Percentiles rank a stretch among this genome's conserved stretches.
These are phyloP conservation scores for Lochmaea crataegi DNA, from an alignment of 2,888 invertebrate species.

Conservation along the genomic window DNA sequence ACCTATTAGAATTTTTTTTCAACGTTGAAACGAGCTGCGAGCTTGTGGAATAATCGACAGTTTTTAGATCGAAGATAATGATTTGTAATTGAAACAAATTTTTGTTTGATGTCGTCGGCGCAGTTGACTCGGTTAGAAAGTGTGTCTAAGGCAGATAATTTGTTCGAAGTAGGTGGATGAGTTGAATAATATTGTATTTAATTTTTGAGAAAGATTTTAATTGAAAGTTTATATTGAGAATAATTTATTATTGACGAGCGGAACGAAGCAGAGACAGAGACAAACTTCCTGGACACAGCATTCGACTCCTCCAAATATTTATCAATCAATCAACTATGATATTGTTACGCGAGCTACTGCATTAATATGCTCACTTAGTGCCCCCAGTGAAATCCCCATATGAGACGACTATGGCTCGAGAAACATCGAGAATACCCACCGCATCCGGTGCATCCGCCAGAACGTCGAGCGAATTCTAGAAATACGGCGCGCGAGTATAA, in stretches of 20 bases:
- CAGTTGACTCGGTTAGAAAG: neutral
- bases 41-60: constrained; percentile 38
- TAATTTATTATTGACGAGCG: neutral
- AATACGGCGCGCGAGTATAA: too few relatives aligned
- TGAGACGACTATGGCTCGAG: too few relatives aligned
- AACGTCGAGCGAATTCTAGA: too few relatives aligned
- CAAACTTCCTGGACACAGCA: too few relatives aligned
- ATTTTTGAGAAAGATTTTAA: neutral
- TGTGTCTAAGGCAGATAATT: neutral
- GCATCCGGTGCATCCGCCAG: too few relatives aligned
- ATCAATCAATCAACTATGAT: too few relatives aligned
- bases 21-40: constrained; percentile 24
- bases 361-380: too few relatives aligned
- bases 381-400: too few relatives aligned
- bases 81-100: constrained; percentile 33
- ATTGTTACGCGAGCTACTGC: too few relatives aligned
- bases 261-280: too few relatives aligned
- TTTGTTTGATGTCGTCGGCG: constrained; percentile 33
- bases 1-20: constrained; percentile 24
- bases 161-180: neutral
- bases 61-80: constrained; percentile 31
- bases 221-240: neutral
- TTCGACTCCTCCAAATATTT: too few relatives aligned
- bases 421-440: too few relatives aligned
- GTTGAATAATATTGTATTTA: neutral